Percentiles rank a stretch among this genome's conserved stretches.
These are phyloP conservation scores for Drosophila koepferae DNA, from an alignment of 2,888 invertebrate species.

Conservation along the genomic window DNA sequence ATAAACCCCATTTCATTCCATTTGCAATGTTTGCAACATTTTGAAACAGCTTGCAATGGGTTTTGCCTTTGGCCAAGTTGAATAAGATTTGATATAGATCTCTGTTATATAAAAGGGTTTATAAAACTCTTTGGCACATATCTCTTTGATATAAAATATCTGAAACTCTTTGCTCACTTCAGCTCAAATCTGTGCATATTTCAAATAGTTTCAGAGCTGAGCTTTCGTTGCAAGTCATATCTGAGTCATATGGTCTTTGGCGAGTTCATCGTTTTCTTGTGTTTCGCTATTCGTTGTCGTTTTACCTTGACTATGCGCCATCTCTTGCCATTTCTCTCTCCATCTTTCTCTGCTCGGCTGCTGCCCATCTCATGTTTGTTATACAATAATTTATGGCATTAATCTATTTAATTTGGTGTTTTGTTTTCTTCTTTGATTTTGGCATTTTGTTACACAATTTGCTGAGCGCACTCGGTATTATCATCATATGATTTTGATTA, in stretches of 20 bases:
- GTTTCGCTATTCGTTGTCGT: background rate
- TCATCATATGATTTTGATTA: conserved; percentile 64
- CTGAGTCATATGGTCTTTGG: background rate
- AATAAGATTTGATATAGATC: background rate
- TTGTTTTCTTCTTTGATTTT: conserved; percentile 15
- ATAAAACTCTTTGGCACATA: background rate
- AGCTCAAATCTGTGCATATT: background rate
- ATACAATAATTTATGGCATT: conserved; percentile 13
- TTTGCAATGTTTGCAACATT: too few species aligned
- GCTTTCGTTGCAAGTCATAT: too few species aligned
- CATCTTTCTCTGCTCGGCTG: background rate
- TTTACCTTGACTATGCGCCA: background rate
- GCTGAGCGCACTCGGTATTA: conserved; percentile 4
- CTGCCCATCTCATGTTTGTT: background rate
- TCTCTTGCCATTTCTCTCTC: background rate
- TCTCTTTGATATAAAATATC: too few species aligned
- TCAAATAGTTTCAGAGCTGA: background rate
- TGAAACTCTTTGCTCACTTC: too few species aligned
- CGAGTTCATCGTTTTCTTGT: background rate
- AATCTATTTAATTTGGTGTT: conserved; percentile 16
- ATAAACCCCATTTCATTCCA: too few species aligned
- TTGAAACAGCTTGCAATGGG: background rate
- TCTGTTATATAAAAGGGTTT: background rate
- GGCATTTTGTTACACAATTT: conserved; percentile 51
- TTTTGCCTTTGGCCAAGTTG: background rate